Conservation (phyloP, 2,113 vertebrate genomes). For the Cyanistes caeruleus region DNA sequence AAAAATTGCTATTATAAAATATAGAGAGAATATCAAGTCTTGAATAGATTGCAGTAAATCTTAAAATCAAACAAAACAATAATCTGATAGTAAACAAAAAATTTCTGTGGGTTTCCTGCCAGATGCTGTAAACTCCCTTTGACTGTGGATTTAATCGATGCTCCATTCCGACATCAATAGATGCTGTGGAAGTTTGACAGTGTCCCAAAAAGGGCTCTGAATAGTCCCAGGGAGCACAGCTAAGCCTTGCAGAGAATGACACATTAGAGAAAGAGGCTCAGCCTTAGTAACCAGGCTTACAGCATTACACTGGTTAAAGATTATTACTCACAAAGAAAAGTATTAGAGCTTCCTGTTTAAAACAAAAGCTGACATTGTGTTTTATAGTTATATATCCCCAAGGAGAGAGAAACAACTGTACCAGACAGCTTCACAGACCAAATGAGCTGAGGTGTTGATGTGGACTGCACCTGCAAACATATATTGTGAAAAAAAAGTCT, state of each 20-base stretch:
- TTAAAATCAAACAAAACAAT: background rate
- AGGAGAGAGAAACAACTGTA: background rate
- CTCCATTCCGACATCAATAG: background rate
- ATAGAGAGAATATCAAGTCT: background rate
- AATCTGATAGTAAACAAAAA: background rate
- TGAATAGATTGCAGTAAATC: background rate
- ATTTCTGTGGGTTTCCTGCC: background rate
- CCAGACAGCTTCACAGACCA: background rate
- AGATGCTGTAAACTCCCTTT: background rate
- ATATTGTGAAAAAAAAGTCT: background rate
- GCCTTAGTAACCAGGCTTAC: background rate
- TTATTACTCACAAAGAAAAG: background rate
- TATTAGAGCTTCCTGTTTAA: background rate
- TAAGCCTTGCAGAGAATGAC: background rate
- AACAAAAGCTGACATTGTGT: slow-evolving; percentile 7
- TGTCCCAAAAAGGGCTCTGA: background rate
- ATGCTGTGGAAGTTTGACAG: background rate
- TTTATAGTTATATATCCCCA: background rate
- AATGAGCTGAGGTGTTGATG: background rate
- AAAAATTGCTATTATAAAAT: background rate
- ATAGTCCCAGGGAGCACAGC: background rate
- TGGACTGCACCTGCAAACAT: background rate
- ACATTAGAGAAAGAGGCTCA: background rate
- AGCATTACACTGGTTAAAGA: background rate
- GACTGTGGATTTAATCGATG: background rate